These are phyloP conservation scores for Melinopterus prodromus DNA, from an alignment of 2,888 invertebrate genomes.

Conservation along the genomic window DNA sequence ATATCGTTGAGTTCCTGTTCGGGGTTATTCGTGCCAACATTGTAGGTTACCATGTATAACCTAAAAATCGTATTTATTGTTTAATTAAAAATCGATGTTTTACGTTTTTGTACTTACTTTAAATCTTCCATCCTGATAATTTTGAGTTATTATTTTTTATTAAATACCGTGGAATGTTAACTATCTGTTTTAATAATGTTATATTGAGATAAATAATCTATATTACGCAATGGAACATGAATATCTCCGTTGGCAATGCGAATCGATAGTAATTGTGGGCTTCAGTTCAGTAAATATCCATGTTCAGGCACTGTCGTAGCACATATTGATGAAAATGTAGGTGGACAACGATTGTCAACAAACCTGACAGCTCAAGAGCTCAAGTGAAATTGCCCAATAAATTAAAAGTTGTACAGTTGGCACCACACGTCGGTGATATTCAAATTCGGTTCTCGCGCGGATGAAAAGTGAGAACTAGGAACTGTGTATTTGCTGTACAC, in stretches of 20 bases:
- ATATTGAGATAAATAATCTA: not conserved
- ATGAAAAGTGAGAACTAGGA: not conserved
- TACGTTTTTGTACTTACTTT: constrained; percentile 41
- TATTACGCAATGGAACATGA: not conserved
- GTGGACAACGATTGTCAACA: not conserved
- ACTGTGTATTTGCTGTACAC: too few species aligned
- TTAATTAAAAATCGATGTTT: constrained; percentile 13
- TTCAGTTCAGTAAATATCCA: not conserved
- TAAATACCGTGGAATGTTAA: not conserved
- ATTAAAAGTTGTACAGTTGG: not conserved
- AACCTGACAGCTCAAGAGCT: not conserved
- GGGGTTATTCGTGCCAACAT: constrained; percentile 85
- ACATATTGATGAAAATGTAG: not conserved
- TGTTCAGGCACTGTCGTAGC: not conserved
- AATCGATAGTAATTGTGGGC: not conserved
- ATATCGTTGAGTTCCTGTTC: constrained; percentile 75
- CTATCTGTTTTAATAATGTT: not conserved
- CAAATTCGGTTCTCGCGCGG: not conserved
- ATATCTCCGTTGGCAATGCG: not conserved
- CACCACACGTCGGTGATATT: not conserved
- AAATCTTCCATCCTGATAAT: constrained; percentile 47
- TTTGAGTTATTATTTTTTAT: not conserved
- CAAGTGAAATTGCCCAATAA: not conserved
- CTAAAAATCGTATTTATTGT: constrained; percentile 60
- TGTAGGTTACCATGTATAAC: constrained; percentile 88